Conservation (phyloP, 2,113 vertebrate species). For the Tragelaphus strepsiceros region DNA sequence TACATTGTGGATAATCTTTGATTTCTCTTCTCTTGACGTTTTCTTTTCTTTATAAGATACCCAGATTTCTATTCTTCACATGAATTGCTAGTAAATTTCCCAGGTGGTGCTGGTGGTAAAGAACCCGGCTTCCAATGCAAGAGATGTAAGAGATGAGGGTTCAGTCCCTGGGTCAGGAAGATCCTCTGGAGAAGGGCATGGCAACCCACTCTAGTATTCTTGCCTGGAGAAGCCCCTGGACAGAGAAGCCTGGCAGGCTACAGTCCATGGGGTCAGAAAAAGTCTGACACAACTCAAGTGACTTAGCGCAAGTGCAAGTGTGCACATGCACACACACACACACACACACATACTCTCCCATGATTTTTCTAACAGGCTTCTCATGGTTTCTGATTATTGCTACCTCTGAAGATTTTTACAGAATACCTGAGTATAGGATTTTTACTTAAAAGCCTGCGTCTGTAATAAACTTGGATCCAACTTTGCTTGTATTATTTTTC, state of each 20-base stretch:
- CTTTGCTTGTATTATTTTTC: background rate
- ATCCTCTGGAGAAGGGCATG: background rate
- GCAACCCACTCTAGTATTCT: background rate
- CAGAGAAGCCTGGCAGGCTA: background rate
- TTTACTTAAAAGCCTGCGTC: background rate
- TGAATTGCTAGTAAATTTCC: background rate
- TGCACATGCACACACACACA: background rate
- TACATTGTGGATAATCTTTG: background rate
- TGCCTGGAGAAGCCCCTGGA: background rate
- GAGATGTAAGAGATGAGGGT: background rate
- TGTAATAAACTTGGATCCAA: background rate
- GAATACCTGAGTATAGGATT: background rate
- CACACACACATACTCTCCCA: background rate
- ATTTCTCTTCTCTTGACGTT: background rate
- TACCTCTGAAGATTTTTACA: background rate
- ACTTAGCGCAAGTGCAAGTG: background rate
- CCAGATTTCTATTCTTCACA: background rate
- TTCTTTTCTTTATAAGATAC: conserved; percentile 6
- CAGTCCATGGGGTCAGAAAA: background rate
- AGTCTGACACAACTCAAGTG: background rate
- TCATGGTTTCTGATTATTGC: background rate
- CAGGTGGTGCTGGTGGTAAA: background rate
- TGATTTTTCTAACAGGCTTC: background rate
- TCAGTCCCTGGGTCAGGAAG: background rate
- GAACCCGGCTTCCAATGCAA: background rate